Conservation (phyloP, 2,113 vertebrate species). For the Perognathus longimembris region DNA sequence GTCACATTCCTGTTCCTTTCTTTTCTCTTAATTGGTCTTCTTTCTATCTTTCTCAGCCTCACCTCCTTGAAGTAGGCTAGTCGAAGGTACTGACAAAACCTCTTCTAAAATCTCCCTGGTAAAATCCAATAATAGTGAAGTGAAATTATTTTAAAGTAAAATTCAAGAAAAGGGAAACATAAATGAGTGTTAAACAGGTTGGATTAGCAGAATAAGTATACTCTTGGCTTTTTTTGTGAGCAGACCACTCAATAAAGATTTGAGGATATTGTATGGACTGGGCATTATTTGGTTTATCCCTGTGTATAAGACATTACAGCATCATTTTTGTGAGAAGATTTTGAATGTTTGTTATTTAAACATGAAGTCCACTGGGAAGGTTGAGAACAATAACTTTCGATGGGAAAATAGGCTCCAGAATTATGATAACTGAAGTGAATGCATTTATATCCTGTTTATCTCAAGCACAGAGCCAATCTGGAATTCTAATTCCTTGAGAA, state of each 20-base stretch:
- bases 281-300: background rate
- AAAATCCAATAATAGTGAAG: background rate
- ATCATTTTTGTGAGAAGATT: background rate
- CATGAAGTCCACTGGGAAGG: conserved; percentile 9
- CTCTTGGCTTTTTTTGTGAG: background rate
- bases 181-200: background rate
- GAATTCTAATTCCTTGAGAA: conserved; percentile 84
- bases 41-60: background rate
- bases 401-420: conserved; percentile 46
- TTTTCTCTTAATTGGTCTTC: background rate
- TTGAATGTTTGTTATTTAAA: conserved; percentile 13
- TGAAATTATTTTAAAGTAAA: background rate
- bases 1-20: background rate
- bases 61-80: background rate
- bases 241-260: background rate
- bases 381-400: background rate
- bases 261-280: background rate
- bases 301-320: background rate
- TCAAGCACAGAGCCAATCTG: conserved; percentile 79
- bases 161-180: background rate
- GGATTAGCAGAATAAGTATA: background rate
- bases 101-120: background rate
- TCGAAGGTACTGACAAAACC: background rate
- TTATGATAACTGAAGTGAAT: conserved; percentile 64
- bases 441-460: conserved; percentile 82